phyloP scores from a whole-genome alignment of 1,140 invertebrate genomes.

The Sarcophaga peregrina region DNA sequence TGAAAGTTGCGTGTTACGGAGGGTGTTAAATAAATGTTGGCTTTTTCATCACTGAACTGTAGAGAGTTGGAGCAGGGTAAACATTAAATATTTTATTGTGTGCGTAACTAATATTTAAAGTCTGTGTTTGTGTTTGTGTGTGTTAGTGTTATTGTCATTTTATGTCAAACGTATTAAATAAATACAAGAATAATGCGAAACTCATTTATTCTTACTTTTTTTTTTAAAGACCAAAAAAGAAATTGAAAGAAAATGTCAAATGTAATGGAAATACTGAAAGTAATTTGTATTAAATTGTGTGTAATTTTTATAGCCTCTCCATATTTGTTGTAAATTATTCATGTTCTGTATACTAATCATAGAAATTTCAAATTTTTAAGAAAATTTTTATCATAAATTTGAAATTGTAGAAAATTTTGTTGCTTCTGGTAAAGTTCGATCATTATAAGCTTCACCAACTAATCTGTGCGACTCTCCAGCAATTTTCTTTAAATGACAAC shows the following conservation, averaged over 20 bases:
- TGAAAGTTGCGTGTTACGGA: conserved; percentile 3
- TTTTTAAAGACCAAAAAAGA: too few relatives aligned
- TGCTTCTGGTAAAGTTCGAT: too few relatives aligned
- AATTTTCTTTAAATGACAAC: too few relatives aligned
- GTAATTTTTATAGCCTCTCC: neutral
- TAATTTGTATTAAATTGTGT: neutral
- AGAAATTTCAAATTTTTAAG: too few relatives aligned
- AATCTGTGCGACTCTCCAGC: too few relatives aligned
- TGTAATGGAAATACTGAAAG: neutral
- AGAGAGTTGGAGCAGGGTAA: neutral
- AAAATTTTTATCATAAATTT: too few relatives aligned
- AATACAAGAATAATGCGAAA: neutral
- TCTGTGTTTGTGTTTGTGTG: neutral
- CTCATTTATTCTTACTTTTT: too few relatives aligned
- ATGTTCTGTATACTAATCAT: too few relatives aligned
- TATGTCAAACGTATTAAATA: neutral
- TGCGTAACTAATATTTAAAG: neutral
- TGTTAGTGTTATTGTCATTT: neutral
- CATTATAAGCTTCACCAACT: too few relatives aligned
- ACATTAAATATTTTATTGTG: conserved; percentile 4
- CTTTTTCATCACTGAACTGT: neutral
- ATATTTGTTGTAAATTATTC: neutral
- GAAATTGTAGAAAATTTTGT: too few relatives aligned
- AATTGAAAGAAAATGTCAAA: too few relatives aligned
- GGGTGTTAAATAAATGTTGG: conserved; percentile 27